Base-by-base conservation (phyloP, 2,113 vertebrate genomes). In the Pedionomus torquatus region DNA sequence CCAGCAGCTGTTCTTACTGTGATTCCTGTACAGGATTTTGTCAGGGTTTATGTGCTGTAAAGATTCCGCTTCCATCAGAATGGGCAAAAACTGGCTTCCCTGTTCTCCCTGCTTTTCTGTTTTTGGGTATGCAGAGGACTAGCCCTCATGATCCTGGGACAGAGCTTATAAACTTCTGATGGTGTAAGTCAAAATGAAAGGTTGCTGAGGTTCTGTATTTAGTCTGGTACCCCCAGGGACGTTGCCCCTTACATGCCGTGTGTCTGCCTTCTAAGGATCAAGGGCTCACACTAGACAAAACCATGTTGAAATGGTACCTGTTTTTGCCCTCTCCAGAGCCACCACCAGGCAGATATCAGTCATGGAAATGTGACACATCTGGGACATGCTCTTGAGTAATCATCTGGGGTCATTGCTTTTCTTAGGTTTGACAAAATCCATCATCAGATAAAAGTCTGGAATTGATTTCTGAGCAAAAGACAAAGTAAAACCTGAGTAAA, bases 321-420 rank as follows among this genome's bases (percentile, higher is more conserved):
- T 49, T 83, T 43, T 48, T 89, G 46, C n/a, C 48, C 48, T 93
- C 52, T 71, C 37, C 35, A 57, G 46, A 71, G 63, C 11, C 19
- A 48, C 76, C 63, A 89, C 68, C 79, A 89, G 90, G 64, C 80
- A 96, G 77, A 46, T 57, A 84, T 89, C 61, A 76, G n/a, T 89
- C 77, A 91, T 12, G 12, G 74, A 89, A 49, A 57, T 84, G 28
- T 0, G 0, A 61, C 8, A 8, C 41, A 89, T 81, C 35, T 95
- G 90, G 68, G 72, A 55, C 48, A 35, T 0, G 0, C 30, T 82
- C 21, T 46, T 87, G 44, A 90, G 28, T 90, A 85, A 79, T 63
- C 48, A 72, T 64, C 37, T 35, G 17, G 46, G 64, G 65, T 84
- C 23, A 76, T 51, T 79, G 77, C 31, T 92, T 90, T 58, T 43